phyloP scores from a whole-genome alignment of 2,113 vertebrate species.

The Muscicapa adusta region DNA sequence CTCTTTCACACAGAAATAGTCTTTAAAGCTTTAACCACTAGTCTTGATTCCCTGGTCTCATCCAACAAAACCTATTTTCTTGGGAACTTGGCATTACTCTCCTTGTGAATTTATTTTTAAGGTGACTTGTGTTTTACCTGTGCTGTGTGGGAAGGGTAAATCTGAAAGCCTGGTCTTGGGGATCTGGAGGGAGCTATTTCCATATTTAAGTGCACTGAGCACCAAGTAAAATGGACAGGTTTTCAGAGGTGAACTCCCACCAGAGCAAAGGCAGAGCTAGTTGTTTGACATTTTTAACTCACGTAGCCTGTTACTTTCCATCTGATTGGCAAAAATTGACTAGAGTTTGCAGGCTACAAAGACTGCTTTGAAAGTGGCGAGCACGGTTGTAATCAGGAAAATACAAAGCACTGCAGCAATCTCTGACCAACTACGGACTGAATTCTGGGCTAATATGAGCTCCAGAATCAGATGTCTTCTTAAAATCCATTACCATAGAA shows the following conservation, averaged over 20 bases:
- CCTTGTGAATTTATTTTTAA: neutral
- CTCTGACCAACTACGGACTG: neutral
- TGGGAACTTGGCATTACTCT: neutral
- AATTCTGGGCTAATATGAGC: constrained; percentile 26
- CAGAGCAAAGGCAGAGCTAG: neutral
- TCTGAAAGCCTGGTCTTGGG: neutral
- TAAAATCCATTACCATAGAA: constrained; percentile 29
- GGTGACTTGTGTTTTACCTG: neutral
- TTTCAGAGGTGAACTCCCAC: neutral
- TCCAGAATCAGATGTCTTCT: constrained; percentile 36
- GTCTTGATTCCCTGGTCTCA: neutral
- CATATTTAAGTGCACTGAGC: neutral
- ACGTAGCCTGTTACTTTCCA: neutral
- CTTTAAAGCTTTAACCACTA: neutral
- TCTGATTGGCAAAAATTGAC: neutral
- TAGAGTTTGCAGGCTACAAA: neutral
- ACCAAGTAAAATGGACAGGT: neutral
- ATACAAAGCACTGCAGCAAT: neutral
- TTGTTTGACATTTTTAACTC: neutral
- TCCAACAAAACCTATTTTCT: neutral
- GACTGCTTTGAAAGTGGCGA: neutral
- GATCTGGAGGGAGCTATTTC: neutral
- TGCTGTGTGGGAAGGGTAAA: neutral
- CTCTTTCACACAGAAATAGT: neutral
- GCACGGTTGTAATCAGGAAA: neutral